Evolutionary conservation across 2,113 vertebrate species (phyloP).

Genomic region (Melanotaenia duboulayi): DNA sequence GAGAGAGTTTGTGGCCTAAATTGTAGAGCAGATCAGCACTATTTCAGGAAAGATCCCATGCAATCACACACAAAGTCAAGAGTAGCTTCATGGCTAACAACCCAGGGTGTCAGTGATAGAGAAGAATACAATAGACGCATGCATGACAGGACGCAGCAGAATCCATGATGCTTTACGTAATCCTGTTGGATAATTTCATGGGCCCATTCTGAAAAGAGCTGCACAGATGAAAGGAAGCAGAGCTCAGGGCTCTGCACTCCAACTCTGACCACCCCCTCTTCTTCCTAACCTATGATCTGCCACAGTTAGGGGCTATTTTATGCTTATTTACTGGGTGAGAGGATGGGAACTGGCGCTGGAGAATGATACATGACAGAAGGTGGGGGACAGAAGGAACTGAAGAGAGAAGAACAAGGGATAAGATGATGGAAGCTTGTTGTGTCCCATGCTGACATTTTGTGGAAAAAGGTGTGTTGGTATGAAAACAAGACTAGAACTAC

Average conservation of each 20-base stretch:
- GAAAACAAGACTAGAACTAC: neutral
- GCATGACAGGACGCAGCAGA: conserved; percentile 59
- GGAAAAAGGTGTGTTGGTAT: neutral
- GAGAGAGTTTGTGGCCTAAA: neutral
- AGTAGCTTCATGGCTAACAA: conserved; percentile 44
- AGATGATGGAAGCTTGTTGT: neutral
- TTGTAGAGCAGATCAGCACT: neutral
- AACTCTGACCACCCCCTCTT: neutral
- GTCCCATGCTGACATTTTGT: neutral
- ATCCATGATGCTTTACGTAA: conserved; percentile 80
- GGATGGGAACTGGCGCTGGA: conserved; percentile 76
- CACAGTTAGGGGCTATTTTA: conserved; percentile 84
- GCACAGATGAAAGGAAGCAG: conserved; percentile 55
- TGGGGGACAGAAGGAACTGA: conserved; percentile 4
- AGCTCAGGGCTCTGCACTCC: conserved; percentile 59
- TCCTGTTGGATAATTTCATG: conserved; percentile 81
- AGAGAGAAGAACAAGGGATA: neutral
- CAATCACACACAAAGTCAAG: conserved; percentile 7
- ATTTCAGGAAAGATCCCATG: conserved; percentile 8
- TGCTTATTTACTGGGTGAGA: conserved; percentile 88
- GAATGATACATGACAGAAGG: conserved; percentile 32
- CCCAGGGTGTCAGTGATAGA: conserved; percentile 21
- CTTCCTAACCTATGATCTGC: conserved; percentile 69
- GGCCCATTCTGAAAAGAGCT: conserved; percentile 78
- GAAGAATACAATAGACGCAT: conserved; percentile 53